Evolutionary conservation across 2,888 invertebrate genomes (phyloP), one percentile per base, ranked within the genome.

Genomic region (Aporophyla nigra): DNA sequence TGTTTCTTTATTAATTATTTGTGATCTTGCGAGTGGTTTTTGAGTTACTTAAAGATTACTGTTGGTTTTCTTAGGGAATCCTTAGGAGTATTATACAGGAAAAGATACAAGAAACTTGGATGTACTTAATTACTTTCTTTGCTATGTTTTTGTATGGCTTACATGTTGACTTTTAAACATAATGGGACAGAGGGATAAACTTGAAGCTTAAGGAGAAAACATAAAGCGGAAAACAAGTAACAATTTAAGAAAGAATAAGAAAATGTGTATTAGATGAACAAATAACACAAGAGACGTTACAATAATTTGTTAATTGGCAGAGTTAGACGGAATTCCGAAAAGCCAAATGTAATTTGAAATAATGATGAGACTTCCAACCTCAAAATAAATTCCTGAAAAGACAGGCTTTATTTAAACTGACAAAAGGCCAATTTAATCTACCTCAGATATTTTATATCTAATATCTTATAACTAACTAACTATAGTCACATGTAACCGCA

Each of bases 101-200:
- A 77, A 75, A 74, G 19, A 53, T 72, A 69, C 49, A n/a, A 40
- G 51, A 74, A 78, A 74, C 62, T 76, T 67, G 49, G 46, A 59
- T 76, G 73, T 82, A 33, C 33, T 33, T 33, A 84, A 82, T 86
- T 86, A 80, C 61, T 68, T 75, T 80, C 49, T 27, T 71, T 76
- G 43, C 7, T 12, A 43, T 10, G 53, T 40, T 69, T 62, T 66
- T 54, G 63, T 83, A 12, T 33, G 61, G 72, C 46, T 78, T 78
- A 62, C 56, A 49, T 61, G 61, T 71, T 54, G 6, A 65, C 46
- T 61, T 78, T 71, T 43, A 12, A 76, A 59, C 27, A 43, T 21
- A 71, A n/a, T 43, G 40, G 43, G n/a, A n/a, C n/a, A 46, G 12
- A 4, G 5, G n/a, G 27, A 73, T 59, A 7, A 72, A 40, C 10